A percentile compares a stretch with the other conserved stretches of the same genome.
These are phyloP conservation scores for Haliclystus octoradiatus DNA, from an alignment of 30 jellyfish, hydroid and myxozoan species.

Conservation along the genomic window DNA sequence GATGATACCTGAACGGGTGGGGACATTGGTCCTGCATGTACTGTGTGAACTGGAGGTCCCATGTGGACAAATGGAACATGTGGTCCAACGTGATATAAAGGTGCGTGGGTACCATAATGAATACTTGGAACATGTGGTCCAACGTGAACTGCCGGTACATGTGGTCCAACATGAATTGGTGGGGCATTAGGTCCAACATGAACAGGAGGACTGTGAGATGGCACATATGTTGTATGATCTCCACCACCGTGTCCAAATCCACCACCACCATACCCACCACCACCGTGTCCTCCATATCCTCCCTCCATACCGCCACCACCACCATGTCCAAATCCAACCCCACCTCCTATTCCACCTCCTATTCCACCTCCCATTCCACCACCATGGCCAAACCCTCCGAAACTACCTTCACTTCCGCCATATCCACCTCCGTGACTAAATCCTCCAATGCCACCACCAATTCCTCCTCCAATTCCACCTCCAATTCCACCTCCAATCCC, in stretches of 20 bases:
- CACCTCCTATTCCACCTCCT: conserved; percentile 32
- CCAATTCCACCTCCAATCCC: conserved; percentile 40
- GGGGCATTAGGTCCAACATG: conserved; percentile 98
- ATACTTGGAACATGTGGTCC: conserved; percentile 96
- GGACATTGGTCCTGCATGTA: conserved; percentile 96
- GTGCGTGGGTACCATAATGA: conserved; percentile 95
- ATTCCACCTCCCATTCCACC: conserved; percentile 41
- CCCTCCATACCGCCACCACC: conserved; percentile 48
- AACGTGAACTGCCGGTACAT: conserved; percentile 94
- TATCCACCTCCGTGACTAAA: conserved; percentile 14
- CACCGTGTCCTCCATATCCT: conserved; percentile 27
- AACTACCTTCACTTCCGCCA: conserved; percentile 15
- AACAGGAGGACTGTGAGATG: conserved; percentile 91
- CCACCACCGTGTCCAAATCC: conserved; percentile 43
- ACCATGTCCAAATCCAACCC: conserved; percentile 37
- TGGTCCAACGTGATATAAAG: conserved; percentile 90
- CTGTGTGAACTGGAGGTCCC: conserved; percentile 93
- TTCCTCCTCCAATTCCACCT: conserved; percentile 21
- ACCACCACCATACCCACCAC: conserved; percentile 21
- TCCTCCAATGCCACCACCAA: conserved; percentile 47
- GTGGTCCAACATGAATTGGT: conserved; percentile 96
- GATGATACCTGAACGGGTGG: conserved; percentile 95
- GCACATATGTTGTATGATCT: conserved; percentile 88
- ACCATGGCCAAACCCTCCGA: conserved; percentile 22
- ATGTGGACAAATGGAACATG: conserved; percentile 91